Conservation (phyloP, 2,888 invertebrate genomes). For the Standfussiana lucernea region DNA sequence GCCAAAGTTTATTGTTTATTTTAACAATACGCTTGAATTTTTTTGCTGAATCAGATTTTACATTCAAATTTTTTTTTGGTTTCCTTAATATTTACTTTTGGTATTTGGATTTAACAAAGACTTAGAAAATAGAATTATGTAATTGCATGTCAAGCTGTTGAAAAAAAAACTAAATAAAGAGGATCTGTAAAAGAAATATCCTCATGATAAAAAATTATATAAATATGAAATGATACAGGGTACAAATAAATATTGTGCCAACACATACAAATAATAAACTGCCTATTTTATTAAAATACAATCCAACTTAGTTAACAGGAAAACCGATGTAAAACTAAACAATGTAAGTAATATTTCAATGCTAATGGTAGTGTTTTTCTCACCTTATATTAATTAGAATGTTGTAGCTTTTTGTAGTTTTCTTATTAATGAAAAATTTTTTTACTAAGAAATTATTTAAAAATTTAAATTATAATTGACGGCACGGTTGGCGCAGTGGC, state of each 20-base stretch:
- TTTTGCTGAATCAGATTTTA: neutral
- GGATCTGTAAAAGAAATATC: neutral
- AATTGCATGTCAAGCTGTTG: neutral
- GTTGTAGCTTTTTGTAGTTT: neutral
- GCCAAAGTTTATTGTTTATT: neutral
- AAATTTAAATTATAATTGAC: no score
- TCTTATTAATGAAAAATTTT: neutral
- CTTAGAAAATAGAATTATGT: neutral
- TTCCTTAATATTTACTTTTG: neutral
- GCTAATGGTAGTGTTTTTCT: neutral
- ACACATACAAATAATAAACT: neutral
- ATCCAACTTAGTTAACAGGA: constrained; percentile 8
- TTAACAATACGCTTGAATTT: neutral
- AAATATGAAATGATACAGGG: no score
- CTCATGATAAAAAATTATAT: neutral
- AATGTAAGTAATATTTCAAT: neutral
- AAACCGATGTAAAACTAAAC: neutral
- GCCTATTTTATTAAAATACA: neutral
- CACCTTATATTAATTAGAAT: neutral
- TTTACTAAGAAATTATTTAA: no score
- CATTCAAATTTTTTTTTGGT: neutral
- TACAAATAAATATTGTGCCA: neutral
- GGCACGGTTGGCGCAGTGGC: no score
- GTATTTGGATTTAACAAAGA: neutral
- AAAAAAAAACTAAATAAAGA: neutral